A percentile compares a stretch with the other conserved stretches of the same genome.
Conservation (phyloP, 1,140 invertebrate genomes). For the Euura lappo region DNA sequence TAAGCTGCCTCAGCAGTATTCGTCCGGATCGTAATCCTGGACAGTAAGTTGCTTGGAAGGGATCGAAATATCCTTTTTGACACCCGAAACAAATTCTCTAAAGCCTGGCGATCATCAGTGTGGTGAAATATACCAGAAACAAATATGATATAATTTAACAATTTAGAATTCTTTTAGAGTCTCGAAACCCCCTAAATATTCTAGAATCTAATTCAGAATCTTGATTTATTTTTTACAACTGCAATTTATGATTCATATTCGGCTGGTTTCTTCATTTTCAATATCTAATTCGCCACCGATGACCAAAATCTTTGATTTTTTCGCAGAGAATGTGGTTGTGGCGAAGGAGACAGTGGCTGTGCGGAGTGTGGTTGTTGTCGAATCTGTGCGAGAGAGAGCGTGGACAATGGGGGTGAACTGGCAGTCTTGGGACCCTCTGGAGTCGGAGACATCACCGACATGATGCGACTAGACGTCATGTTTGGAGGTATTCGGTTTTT, state of each 20-base stretch:
- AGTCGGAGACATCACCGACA: slow-evolving; percentile 60
- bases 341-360: slow-evolving; percentile 93
- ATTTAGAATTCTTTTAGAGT: background rate
- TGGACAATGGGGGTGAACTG: slow-evolving; percentile 59
- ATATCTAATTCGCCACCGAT: slow-evolving; percentile 8
- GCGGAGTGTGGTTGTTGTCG: slow-evolving; percentile 90
- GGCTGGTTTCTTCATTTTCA: too few relatives aligned
- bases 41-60: slow-evolving; percentile 69
- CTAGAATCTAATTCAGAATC: slow-evolving; percentile 18
- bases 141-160: too few relatives aligned
- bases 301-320: slow-evolving; percentile 22
- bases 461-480: slow-evolving; percentile 64
- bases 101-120: too few relatives aligned
- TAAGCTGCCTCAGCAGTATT: slow-evolving; percentile 80
- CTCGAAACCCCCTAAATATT: slow-evolving; percentile 10
- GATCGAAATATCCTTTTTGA: slow-evolving; percentile 7
- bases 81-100: background rate
- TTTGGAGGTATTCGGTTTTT: slow-evolving; percentile 47
- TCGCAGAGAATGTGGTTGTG: slow-evolving; percentile 91
- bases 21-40: slow-evolving; percentile 83
- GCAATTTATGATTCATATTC: too few relatives aligned
- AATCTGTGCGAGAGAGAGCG: slow-evolving; percentile 79
- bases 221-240: background rate
- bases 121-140: too few relatives aligned
- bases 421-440: slow-evolving; percentile 60